Evolutionary conservation across 2,888 invertebrate species (phyloP), one percentile per base, ranked within the genome.

Genomic region (Therioaphis trifolii): DNA sequence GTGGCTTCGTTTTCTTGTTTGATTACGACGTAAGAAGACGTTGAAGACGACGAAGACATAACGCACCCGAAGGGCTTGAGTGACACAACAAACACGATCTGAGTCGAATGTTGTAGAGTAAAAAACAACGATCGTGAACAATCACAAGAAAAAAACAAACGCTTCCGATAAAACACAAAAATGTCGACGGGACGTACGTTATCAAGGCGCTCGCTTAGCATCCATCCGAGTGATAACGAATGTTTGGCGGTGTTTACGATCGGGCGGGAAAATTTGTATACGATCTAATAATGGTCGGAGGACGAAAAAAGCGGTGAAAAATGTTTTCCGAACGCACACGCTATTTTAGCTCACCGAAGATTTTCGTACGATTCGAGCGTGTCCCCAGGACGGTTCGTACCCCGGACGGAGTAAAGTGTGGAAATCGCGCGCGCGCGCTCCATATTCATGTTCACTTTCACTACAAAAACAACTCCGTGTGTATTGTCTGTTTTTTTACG

Each of bases 41-140:
- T 74, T n/a, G 82, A 82, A 61, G 82, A 82, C 49, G 82, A 72
- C 14, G 82, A 74, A 82, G 82, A 82, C 82, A 82, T 82, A 18
- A 74, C 74, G 49, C 27, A 63, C 46, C 49, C 55, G 7, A 27
- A n/a, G 40, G 68, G 24, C 68, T 40, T 35, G 14, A 1, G 29
- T 27, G 69, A 43, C 43, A 43, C 27, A 1, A 18, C 5, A 52
- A 7, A 35, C 7, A 35, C 35, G 35, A 74, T n/a, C n/a, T 24
- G n/a, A 18, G 24, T 15, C 35, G 21, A 15, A 14, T 58, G 18
- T n/a, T 58, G 18, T n/a, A 14, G 35, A 18, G 21, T 3, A 15
- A 55, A 40, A 72, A 35, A 58, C 35, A 35, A 1, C 14, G 29
- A 24, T 58, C 14, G 27, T 18, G 27, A 69, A 75, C 58, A 15